Conservation (phyloP, 2,797 vertebrate genomes). For the Nothura maculosa region DNA sequence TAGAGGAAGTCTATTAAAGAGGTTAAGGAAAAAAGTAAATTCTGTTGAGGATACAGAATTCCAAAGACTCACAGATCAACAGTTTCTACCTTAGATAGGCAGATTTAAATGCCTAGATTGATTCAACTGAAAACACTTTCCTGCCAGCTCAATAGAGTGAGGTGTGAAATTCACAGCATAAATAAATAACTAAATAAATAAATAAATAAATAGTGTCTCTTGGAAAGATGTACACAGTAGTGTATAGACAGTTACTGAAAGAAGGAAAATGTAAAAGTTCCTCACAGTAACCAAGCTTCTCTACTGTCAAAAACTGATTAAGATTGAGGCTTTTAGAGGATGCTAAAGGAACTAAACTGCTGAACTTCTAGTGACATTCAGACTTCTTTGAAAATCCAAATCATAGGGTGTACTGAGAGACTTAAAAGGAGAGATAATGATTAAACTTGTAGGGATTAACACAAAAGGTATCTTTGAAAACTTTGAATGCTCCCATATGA, state of each 20-base stretch:
- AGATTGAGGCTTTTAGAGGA: background rate
- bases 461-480: slow-evolving; percentile 27
- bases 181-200: background rate
- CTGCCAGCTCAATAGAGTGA: background rate
- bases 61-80: background rate
- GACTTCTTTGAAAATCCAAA: slow-evolving; percentile 22
- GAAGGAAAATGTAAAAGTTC: background rate
- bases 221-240: background rate
- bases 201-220: background rate
- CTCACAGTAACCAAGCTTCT: background rate
- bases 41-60: background rate
- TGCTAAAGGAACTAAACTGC: background rate
- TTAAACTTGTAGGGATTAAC: background rate
- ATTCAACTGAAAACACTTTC: background rate
- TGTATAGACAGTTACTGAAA: background rate
- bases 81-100: background rate
- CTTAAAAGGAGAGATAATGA: background rate
- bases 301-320: background rate
- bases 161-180: background rate
- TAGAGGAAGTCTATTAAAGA: background rate
- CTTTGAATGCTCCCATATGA: background rate
- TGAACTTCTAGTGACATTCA: background rate
- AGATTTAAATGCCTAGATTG: background rate
- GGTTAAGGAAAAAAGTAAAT: background rate
- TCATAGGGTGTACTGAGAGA: background rate